Base-by-base conservation (phyloP, 92 coral and sea anemone genomes). In the Anthopleura xanthogrammica region DNA sequence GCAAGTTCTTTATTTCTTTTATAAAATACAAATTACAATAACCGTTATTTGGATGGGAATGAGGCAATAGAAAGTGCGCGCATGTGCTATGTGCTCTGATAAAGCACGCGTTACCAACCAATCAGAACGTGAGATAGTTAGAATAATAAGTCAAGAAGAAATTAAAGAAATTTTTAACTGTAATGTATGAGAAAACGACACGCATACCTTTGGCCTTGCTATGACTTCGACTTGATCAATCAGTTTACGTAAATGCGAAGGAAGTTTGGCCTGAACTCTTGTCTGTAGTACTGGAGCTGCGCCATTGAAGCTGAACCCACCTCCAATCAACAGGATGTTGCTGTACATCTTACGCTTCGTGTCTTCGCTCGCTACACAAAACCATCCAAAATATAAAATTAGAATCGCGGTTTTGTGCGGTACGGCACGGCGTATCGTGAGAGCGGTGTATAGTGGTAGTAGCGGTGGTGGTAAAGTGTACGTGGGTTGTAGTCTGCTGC, bases 211-310 rank as follows among this genome's bases (percentile, higher is more conserved):
- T 22, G 98, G 98, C 85, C 93, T 97, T 16, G 98, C 95, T 42
- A 93, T 94, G 79, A 97, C 97, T 72, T 93, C 98, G 13, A 93
- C 98, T 85, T 93, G 98, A 60, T 97, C 99, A 62, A 97, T 87
- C 39, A 91, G 85, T 73, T 97, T 95, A 60, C 98, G 97, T 55
- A 92, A 89, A n/a, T 91, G 74, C 50, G 91, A 78, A 1, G 98
- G 99, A 40, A 97, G 86, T 77, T 97, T 97, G 48, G 98, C 93
- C 66, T 96, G 97, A 48, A 96, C 84, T 14, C 99, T 89, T 23
- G 97, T 87, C 80, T 94, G 99, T 43, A 96, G 88, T 74, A 90
- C 80, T 66, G 85, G 58, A 4, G 94, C 90, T 4, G 99, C 98
- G 6, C 99, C 99, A 50, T 90, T 94, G 57, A 96, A 94, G 92